Conservation (phyloP, 2,113 vertebrate genomes). For the Podarcis muralis region DNA sequence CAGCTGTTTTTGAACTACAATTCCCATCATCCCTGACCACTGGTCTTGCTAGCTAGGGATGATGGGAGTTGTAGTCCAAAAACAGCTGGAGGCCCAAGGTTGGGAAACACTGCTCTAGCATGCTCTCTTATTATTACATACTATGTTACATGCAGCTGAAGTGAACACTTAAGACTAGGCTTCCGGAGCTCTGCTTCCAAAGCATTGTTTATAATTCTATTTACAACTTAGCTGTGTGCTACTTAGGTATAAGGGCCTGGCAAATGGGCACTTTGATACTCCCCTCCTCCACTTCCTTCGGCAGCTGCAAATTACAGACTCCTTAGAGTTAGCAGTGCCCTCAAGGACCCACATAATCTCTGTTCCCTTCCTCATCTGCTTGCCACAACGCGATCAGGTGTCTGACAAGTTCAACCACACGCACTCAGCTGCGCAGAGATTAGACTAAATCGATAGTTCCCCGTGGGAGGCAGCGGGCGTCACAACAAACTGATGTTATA, state of each 20-base stretch:
- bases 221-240: not conserved
- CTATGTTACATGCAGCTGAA: not conserved
- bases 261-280: not conserved
- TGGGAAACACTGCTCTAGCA: no score
- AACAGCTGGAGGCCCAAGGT: no score
- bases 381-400: not conserved
- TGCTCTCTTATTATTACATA: not conserved
- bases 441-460: not conserved
- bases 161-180: not conserved
- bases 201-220: not conserved
- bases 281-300: not conserved
- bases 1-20: no score
- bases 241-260: not conserved
- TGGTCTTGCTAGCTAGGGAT: no score
- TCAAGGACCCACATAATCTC: not conserved
- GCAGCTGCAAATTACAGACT: not conserved
- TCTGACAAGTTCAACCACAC: not conserved
- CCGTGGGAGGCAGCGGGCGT: accelerated
- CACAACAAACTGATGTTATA: accelerated
- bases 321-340: not conserved
- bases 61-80: no score
- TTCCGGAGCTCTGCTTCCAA: not conserved
- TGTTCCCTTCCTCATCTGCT: not conserved
- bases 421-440: not conserved
- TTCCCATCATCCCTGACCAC: no score